A percentile compares a stretch with the other conserved stretches of the same genome.
Evolutionary conservation across 2,113 vertebrate genomes (phyloP).

Genomic region (Leptobrachium leishanense): DNA sequence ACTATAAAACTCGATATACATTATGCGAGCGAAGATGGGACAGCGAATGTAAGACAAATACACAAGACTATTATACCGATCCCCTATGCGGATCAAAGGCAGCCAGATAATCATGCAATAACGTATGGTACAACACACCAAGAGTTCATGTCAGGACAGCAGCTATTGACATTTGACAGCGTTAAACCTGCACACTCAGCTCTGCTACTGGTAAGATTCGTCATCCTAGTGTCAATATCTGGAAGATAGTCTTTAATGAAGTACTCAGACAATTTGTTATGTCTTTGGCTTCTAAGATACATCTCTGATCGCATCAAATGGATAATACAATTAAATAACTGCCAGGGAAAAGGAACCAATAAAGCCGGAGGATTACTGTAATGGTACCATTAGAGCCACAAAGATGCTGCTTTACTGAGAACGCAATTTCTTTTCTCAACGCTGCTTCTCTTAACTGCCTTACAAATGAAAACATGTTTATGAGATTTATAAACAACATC

Average conservation of each 20-base stretch:
- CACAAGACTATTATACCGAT: no score
- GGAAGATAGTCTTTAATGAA: constrained; percentile 12
- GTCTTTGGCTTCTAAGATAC: background rate
- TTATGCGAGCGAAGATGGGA: no score
- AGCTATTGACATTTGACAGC: no score
- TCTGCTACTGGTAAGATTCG: background rate
- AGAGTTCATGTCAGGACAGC: no score
- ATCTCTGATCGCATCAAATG: constrained; percentile 21
- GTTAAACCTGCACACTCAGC: background rate
- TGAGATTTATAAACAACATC: constrained; percentile 27
- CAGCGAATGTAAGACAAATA: no score
- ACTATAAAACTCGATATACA: no score
- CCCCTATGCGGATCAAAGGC: no score
- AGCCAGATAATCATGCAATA: no score
- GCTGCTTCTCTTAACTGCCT: background rate
- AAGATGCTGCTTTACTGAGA: constrained; percentile 9
- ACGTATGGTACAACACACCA: no score
- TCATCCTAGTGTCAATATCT: constrained; percentile 13
- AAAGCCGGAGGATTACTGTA: constrained; percentile 21
- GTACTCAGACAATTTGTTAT: constrained; percentile 18
- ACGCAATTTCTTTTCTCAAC: background rate
- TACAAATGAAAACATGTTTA: constrained; percentile 29
- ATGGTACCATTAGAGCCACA: constrained; percentile 32
- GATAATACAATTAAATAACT: constrained; percentile 40
- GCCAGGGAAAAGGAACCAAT: constrained; percentile 28